Percentiles rank a stretch among this genome's conserved stretches.
Conservation (phyloP, 2,888 invertebrate genomes). For the Amblyjoppa fuscipennis region DNA sequence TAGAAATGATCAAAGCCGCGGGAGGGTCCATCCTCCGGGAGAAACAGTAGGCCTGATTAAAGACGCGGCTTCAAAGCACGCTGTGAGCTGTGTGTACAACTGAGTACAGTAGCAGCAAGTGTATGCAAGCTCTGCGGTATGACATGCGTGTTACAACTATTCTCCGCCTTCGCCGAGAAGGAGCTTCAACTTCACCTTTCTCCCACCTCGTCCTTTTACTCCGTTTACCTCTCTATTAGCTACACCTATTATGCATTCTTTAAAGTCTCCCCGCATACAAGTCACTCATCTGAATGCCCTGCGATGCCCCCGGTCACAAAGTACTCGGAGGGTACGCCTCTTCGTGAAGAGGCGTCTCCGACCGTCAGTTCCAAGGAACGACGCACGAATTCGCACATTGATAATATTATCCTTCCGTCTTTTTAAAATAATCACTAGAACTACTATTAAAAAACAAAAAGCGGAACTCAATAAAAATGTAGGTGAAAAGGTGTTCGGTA, state of each 20-base stretch:
- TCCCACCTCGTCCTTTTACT: conserved; percentile 23
- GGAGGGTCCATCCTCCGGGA: conserved; percentile 56
- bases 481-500: too few relatives aligned
- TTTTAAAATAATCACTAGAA: too few relatives aligned
- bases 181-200: conserved; percentile 40
- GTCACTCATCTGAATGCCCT: conserved; percentile 28
- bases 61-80: conserved; percentile 68
- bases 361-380: neutral
- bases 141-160: conserved; percentile 32
- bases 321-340: neutral
- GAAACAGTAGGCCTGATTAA: conserved; percentile 71
- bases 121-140: conserved; percentile 13
- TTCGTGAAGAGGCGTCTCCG: neutral
- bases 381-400: neutral
- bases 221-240: conserved; percentile 36
- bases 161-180: conserved; percentile 18
- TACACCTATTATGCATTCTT: conserved; percentile 34
- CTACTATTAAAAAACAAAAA: too few relatives aligned
- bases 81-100: conserved; percentile 1
- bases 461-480: too few relatives aligned
- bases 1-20: conserved; percentile 66
- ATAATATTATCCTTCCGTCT: too few relatives aligned
- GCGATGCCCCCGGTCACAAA: conserved; percentile 11
- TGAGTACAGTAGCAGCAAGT: conserved; percentile 9
- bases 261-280: conserved; percentile 16